Evolutionary conservation across 2,797 vertebrate genomes (phyloP), one percentile per base, ranked within the genome.

Genomic region (Linurgus olivaceus): DNA sequence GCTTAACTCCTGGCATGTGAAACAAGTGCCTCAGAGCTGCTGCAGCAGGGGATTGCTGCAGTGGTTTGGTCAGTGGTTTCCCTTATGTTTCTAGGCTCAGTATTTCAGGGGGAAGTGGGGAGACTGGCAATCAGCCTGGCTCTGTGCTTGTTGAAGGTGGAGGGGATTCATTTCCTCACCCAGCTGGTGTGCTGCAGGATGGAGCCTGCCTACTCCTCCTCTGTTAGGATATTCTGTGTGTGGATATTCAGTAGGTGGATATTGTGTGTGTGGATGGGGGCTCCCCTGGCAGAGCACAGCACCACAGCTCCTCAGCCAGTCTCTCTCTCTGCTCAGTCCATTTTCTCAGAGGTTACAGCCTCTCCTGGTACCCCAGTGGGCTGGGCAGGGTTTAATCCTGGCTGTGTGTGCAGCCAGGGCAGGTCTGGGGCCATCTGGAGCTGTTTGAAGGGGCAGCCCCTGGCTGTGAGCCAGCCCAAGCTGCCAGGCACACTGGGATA

Each of bases 391-490:
- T 87, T 66, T 62, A 35, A 33, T 70, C 35, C 45, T 0, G 1
- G 17, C 57, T 29, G 28, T 24, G 28, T 24, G 26, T 29, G 28
- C 51, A 74, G 72, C 28, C 31, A 20, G 37, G 86, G 73, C 42
- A 18, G 65, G 68, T 12, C 6, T 40, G 2, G 0, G 37, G 48
- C 72, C 47, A 7, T 5, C 16, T 1, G 0, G 78, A 48, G 68
- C 72, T 70, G 48, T 48, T 29, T 14, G 37, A 40, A 82, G 76
- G 45, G 18, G 37, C 83, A 75, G 79, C 66, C 61, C 82, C 68
- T 21, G 68, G 88, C 67, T 73, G 17, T 62, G 35, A 82, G 17
- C 91, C 89, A 57, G 57, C 72, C 75, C 63, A n/a, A 89, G 62
- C 74, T 91, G 74, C 81, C 0, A 1, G 33, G 75, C 90, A 61